phyloP scores from a whole-genome alignment of 2,888 invertebrate genomes.

The Rhogogaster chlorosoma region DNA sequence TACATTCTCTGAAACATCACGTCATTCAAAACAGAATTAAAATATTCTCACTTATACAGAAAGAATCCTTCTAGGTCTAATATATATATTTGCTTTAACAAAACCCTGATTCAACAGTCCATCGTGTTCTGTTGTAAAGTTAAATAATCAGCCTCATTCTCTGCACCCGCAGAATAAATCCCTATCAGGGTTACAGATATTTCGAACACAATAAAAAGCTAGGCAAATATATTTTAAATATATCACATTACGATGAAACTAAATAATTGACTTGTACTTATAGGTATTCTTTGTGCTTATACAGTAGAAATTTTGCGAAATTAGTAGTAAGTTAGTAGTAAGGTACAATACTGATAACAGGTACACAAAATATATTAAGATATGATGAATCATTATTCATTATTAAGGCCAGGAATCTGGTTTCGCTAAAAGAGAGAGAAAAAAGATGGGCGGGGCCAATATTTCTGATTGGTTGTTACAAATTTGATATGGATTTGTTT shows the following conservation, averaged over 20 bases:
- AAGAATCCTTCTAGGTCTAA: too few species aligned
- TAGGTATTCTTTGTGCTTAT: background rate
- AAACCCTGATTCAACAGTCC: background rate
- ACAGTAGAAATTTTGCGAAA: background rate
- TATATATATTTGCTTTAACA: background rate
- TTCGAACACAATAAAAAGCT: background rate
- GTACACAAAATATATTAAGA: background rate
- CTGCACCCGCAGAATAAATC: background rate
- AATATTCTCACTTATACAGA: too few species aligned
- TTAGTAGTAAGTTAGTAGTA: background rate
- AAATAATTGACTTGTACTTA: background rate
- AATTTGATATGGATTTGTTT: too few species aligned
- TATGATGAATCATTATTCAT: background rate
- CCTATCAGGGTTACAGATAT: background rate
- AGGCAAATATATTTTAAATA: background rate
- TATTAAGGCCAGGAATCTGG: too few species aligned
- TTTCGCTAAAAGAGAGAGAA: too few species aligned
- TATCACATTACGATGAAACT: background rate
- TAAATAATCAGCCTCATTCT: background rate
- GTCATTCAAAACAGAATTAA: too few species aligned
- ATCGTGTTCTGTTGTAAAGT: background rate
- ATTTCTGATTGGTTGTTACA: too few species aligned
- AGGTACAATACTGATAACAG: background rate
- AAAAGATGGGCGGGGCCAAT: too few species aligned
- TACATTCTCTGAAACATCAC: too few species aligned